Base-by-base conservation (phyloP, 2,888 invertebrate genomes). In the Polia nebulosa region DNA sequence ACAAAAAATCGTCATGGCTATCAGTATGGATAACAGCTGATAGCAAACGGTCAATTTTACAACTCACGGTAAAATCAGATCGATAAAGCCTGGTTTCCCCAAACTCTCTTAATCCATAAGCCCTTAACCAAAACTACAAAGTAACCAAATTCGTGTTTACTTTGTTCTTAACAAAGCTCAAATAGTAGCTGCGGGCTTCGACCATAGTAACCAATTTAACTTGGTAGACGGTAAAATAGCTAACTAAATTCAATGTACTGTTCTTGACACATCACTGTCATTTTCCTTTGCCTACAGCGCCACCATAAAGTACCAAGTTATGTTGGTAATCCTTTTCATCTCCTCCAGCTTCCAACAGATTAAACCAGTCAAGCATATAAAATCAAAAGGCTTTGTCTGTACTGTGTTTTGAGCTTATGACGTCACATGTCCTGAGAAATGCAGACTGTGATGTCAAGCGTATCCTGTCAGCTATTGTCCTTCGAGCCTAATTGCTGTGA, bases 401-500 rank as follows among this genome's bases (percentile, higher is more conserved):
- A 52, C 58, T 58, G 63, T 57, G 55, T 53, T n/a, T n/a, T n/a
- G n/a, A n/a, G n/a, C n/a, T n/a, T 57, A 29, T 74, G 70, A 70
- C 63, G 49, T 58, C 78, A 70, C 39, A 49, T 61, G 25, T 65
- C 58, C 76, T 60, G 49, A 58, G 60, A 51, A 52, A 36, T 53
- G 61, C 47, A 68, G 49, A 59, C 73, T 47, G 61, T 73, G 53
- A 65, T 66, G 62, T 72, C 70, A 73, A 59, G 49, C 66, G 78
- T 64, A 59, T 81, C 72, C 78, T 76, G 59, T 45, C 56, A 36
- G 61, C 67, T 66, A 70, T 80, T 81, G 78, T 81, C 80, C 80
- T 78, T 57, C 39, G 29, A 65, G 74, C n/a, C n/a, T 78, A 78
- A 77, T 69, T 69, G 66, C 59, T 67, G 32, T 61, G 75, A 75